Conservation (phyloP, 2,888 invertebrate species). For the Watsonalla cultraria region DNA sequence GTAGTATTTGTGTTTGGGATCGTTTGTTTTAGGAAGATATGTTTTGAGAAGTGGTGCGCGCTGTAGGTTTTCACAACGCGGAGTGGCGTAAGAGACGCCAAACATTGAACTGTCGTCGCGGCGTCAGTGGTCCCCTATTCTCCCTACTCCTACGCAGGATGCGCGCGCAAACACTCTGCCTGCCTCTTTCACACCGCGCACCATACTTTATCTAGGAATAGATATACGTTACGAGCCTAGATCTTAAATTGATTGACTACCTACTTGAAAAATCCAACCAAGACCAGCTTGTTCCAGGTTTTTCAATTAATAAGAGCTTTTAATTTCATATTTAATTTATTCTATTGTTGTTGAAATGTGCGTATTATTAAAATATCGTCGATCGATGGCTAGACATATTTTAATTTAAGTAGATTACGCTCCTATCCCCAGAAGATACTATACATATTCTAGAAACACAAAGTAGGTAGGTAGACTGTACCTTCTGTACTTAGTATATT, state of each 20-base stretch:
- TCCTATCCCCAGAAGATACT: too few species aligned
- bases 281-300: neutral
- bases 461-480: too few species aligned
- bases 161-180: conserved; percentile 18
- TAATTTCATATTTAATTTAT: too few species aligned
- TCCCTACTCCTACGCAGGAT: conserved; percentile 38
- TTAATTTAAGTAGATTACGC: too few species aligned
- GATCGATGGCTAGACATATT: too few species aligned
- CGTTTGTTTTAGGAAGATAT: conserved; percentile 3
- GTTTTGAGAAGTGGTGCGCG: conserved; percentile 17
- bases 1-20: neutral
- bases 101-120: conserved; percentile 31
- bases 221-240: too few species aligned
- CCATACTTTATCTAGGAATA: neutral
- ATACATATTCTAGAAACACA: too few species aligned
- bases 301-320: too few species aligned
- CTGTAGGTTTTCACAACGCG: conserved; percentile 11
- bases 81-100: conserved; percentile 30
- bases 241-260: too few species aligned
- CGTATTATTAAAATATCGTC: too few species aligned
- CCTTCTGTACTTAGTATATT: too few species aligned
- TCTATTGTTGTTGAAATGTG: too few species aligned
- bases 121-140: conserved; percentile 25
- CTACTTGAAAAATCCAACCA: neutral
- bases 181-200: neutral